phyloP scores from a whole-genome alignment of 2,113 vertebrate genomes.

The Puma concolor region DNA sequence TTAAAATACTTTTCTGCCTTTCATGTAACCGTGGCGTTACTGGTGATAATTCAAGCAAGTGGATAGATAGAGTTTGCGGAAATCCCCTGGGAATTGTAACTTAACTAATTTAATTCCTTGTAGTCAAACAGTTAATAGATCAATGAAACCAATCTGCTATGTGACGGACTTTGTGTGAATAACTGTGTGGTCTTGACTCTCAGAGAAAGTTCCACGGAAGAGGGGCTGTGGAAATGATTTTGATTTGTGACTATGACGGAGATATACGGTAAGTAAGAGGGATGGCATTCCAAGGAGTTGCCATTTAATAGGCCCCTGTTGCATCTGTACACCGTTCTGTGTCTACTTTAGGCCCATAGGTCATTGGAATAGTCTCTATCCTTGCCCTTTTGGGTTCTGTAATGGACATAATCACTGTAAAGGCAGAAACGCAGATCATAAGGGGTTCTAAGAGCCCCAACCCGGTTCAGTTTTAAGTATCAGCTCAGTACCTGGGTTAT shows the following conservation, averaged over 20 bases:
- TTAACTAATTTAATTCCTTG: constrained; percentile 38
- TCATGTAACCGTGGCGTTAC: neutral
- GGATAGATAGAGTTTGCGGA: neutral
- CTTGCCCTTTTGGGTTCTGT: neutral
- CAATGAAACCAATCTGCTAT: neutral
- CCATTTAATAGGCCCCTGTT: neutral
- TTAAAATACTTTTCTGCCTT: neutral
- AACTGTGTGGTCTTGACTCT: neutral
- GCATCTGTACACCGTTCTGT: neutral
- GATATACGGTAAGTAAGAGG: neutral
- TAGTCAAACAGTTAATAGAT: neutral
- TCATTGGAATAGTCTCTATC: neutral
- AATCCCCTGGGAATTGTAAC: neutral
- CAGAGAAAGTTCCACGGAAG: neutral
- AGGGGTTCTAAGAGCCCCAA: neutral
- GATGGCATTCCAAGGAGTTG: neutral
- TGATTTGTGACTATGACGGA: neutral
- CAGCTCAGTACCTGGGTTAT: neutral
- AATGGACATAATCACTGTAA: neutral
- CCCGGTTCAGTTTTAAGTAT: neutral
- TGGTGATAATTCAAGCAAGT: constrained; percentile 5
- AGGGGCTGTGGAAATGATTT: neutral
- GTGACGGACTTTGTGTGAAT: neutral
- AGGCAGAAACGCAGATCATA: neutral
- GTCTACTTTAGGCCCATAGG: neutral